phyloP scores from a whole-genome alignment of 2,113 vertebrate genomes.

The Halcyon senegalensis region DNA sequence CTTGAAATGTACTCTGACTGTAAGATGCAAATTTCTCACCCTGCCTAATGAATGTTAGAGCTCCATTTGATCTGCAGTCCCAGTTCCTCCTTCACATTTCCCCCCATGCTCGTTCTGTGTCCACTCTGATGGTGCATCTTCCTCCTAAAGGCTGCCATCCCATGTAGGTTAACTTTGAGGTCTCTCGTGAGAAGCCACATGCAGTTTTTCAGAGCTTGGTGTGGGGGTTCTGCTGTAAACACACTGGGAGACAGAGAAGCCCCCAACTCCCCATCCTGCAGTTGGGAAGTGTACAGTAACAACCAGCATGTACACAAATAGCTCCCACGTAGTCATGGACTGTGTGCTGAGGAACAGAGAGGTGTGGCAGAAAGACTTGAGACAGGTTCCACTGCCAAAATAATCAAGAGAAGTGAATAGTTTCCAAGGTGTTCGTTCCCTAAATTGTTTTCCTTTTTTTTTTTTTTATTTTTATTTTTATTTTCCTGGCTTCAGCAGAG shows the following conservation, averaged over 20 bases:
- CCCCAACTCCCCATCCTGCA: not conserved
- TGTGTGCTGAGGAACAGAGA: not conserved
- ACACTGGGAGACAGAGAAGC: not conserved
- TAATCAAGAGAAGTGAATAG: conserved; percentile 33
- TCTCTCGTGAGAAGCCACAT: not conserved
- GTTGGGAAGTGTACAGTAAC: not conserved
- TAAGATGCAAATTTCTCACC: not conserved
- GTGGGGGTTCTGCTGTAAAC: not conserved
- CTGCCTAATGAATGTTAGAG: not conserved
- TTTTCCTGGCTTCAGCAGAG: not conserved
- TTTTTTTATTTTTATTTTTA: not conserved
- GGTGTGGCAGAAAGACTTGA: conserved; percentile 20
- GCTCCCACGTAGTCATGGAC: not conserved
- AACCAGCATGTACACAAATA: not conserved
- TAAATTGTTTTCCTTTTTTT: conserved; percentile 12
- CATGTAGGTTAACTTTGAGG: not conserved
- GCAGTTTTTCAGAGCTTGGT: not conserved
- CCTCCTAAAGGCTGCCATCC: not conserved
- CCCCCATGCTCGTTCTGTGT: not conserved
- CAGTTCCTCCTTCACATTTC: not conserved
- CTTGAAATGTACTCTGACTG: not conserved
- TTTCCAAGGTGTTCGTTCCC: conserved; percentile 60
- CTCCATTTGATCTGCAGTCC: not conserved
- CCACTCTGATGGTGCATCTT: not conserved
- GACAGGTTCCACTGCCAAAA: conserved; percentile 24